Evolutionary conservation across 2,888 invertebrate genomes (phyloP).

Genomic region (Drosophila robusta): DNA sequence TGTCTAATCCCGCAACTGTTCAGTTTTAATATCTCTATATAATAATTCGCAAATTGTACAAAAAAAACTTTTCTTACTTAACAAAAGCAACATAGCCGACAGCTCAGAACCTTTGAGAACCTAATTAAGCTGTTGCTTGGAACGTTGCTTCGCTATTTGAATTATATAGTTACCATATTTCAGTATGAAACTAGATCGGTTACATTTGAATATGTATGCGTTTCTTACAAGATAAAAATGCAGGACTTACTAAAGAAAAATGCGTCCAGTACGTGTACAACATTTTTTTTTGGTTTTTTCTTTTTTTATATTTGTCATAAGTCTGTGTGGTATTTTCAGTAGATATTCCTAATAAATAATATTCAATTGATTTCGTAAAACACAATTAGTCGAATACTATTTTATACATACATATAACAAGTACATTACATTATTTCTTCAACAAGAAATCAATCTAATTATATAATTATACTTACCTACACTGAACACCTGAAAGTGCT

Average conservation of each 20-base stretch:
- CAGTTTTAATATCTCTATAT: conserved; percentile 5
- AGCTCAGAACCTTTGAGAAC: conserved; percentile 5
- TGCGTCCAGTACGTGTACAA: conserved; percentile 34
- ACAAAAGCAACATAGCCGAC: conserved; percentile 4
- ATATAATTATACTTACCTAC: conserved; percentile 27
- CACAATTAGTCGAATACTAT: conserved; percentile 32
- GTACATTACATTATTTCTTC: conserved; percentile 23
- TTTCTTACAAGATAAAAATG: conserved; percentile 50
- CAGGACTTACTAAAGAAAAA: conserved; percentile 22
- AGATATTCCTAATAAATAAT: conserved; percentile 35
- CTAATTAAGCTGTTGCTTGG: conserved; percentile 11
- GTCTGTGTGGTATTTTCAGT: conserved; percentile 41
- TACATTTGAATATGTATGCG: conserved; percentile 39
- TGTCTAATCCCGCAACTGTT: conserved; percentile 12
- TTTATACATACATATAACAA: conserved; percentile 37
- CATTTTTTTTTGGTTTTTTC: conserved; percentile 1
- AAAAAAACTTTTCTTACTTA: conserved; percentile 10
- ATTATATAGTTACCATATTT: conserved; percentile 14
- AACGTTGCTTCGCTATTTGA: conserved; percentile 4
- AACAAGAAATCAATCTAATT: conserved; percentile 37
- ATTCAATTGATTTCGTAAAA: conserved; percentile 36
- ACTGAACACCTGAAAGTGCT: conserved; percentile 52
- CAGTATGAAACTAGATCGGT: conserved; percentile 19
- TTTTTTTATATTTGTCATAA: conserved; percentile 39
- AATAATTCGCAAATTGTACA: conserved; percentile 8